Conservation (phyloP, 2,888 invertebrate species). For the Tetranychus piercei region DNA sequence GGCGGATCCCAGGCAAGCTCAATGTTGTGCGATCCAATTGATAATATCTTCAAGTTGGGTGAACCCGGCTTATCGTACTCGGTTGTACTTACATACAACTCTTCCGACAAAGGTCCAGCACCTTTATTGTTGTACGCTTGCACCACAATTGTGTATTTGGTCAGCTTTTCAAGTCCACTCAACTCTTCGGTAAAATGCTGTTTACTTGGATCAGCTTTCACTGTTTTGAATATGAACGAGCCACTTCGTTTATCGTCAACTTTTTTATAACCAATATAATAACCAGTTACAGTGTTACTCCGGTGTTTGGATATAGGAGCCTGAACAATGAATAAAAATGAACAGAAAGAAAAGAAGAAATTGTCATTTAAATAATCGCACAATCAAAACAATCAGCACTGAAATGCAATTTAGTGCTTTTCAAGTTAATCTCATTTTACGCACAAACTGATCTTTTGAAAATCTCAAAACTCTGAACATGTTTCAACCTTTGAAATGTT, state of each 20-base stretch:
- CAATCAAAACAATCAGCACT: too few relatives aligned
- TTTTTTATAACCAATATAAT: constrained; percentile 13
- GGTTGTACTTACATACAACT: neutral
- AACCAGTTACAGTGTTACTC: constrained; percentile 6
- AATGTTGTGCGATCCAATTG: neutral
- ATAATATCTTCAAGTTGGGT: neutral
- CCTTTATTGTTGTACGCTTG: constrained; percentile 12
- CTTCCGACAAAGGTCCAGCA: constrained; percentile 13
- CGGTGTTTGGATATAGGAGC: constrained; percentile 3
- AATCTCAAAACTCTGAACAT: too few relatives aligned
- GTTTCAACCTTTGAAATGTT: too few relatives aligned
- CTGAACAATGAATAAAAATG: neutral
- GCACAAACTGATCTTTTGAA: too few relatives aligned
- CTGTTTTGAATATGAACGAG: constrained; percentile 12
- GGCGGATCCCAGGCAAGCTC: constrained; percentile 5
- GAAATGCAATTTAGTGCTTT: too few relatives aligned
- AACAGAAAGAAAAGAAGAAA: neutral
- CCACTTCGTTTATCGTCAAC: neutral
- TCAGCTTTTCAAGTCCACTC: neutral
- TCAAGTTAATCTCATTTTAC: too few relatives aligned
- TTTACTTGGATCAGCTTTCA: neutral
- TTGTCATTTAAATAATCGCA: neutral
- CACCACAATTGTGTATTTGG: constrained; percentile 11
- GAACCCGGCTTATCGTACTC: constrained; percentile 7
- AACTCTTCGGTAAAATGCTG: neutral